phyloP scores from a whole-genome alignment of 1,140 invertebrate genomes.

The Drosophila kikkawai region DNA sequence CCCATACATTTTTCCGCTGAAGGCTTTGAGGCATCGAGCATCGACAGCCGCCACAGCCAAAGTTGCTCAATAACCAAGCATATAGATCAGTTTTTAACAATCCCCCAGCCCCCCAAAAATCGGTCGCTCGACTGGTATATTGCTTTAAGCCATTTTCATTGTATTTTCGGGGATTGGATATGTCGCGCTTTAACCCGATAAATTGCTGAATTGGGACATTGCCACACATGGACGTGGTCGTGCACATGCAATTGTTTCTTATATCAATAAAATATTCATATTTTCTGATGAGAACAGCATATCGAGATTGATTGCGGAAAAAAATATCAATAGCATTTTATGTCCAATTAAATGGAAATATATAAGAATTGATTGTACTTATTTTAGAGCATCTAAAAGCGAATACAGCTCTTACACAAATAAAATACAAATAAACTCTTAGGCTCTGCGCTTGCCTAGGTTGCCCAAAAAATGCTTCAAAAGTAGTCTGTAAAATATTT shows the following conservation, averaged over 20 bases:
- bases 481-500: too few relatives aligned
- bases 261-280: constrained; percentile 7
- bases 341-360: background rate
- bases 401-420: too few relatives aligned
- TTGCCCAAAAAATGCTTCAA: too few relatives aligned
- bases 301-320: background rate
- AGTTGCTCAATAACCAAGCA: constrained; percentile 68
- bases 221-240: background rate
- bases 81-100: constrained; percentile 74
- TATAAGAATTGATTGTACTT: background rate
- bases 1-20: constrained; percentile 65
- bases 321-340: background rate
- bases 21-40: constrained; percentile 49
- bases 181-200: constrained; percentile 33
- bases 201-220: constrained; percentile 28
- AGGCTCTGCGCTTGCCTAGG: too few relatives aligned
- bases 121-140: constrained; percentile 11
- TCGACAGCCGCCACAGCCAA: constrained; percentile 58
- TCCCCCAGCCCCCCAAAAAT: constrained; percentile 15
- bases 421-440: too few relatives aligned
- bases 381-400: background rate
- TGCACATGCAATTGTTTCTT: constrained; percentile 1
- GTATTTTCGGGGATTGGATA: background rate
- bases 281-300: background rate
- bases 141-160: constrained; percentile 25